These are phyloP conservation scores for Luidia sarsii DNA, from an alignment of 53 echinoderm and acorn worm species.

Conservation along the genomic window DNA sequence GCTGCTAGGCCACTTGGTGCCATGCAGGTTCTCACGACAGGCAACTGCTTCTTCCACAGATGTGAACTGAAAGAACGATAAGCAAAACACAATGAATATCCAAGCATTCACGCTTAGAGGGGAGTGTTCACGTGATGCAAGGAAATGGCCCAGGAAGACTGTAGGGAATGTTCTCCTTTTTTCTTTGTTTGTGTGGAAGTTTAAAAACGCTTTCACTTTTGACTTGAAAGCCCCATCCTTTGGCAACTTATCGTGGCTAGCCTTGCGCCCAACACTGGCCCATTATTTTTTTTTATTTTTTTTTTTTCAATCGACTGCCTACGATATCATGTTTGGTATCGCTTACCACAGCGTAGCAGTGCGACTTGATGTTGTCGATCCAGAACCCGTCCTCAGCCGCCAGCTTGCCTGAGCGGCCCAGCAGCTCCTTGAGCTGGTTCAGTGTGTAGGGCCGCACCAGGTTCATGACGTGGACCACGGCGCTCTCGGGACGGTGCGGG, in stretches of 20 bases:
- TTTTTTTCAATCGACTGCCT: no score
- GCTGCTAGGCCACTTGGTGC: constrained; percentile 97
- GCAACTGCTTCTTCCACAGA: constrained; percentile 72
- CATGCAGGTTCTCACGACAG: constrained; percentile 84
- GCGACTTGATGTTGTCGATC: constrained; percentile 98
- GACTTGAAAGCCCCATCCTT: no score
- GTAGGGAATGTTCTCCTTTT: no score
- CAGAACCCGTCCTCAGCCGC: constrained; percentile 83
- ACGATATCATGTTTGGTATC: no score
- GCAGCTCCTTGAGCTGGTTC: constrained; percentile 87
- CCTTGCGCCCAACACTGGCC: no score
- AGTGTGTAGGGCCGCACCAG: constrained; percentile 95
- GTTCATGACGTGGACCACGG: constrained; percentile 77
- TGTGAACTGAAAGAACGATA: constrained; percentile 14
- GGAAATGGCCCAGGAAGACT: no score
- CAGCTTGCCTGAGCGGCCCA: constrained; percentile 76
- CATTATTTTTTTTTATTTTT: no score
- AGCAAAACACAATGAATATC: neutral
- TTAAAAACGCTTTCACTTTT: no score
- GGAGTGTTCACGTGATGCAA: neutral
- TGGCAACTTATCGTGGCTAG: no score
- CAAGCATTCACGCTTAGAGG: neutral
- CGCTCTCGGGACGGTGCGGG: constrained; percentile 59
- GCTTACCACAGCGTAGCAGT: constrained; percentile 89
- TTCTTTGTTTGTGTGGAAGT: no score